Evolutionary conservation across 35 echinoderm and acorn worm species (phyloP), one percentile per base, ranked within the genome.

Genomic region (Ophioderma brevispina): DNA sequence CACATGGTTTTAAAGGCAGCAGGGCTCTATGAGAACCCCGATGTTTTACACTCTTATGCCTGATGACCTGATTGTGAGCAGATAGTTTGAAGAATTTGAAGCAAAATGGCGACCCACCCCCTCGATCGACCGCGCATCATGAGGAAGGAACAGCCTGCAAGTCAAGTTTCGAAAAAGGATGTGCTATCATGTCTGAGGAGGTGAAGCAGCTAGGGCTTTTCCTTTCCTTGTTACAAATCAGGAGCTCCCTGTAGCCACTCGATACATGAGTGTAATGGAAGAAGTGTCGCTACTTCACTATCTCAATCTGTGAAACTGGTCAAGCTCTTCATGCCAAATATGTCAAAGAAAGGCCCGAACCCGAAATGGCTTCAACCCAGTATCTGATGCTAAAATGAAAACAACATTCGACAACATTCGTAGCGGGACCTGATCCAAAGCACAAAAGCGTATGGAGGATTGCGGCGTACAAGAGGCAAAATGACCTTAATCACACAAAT

Each of bases 51-150:
- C 84, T 36, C 21, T 88, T 64, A 92, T 88, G 91, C 14, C n/a
- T n/a, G 85, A 76, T 30, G 91, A 32, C 91, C 91, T 70, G 92
- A 94, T 35, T 42, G 92, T 82, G 87, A 79, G 6, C 32, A 35
- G 70, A 77, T 78, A 76, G 85, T 87, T n/a, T 46, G 40, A 87
- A 32, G 85, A 87, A 39, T 87, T 87, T 77, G 85, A n/a, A 78
- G 31, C 49, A 31, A 31, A 46, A 23, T 35, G 25, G 10, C 39
- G 75, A 78, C 4, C 35, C 85, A 39, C 4, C 85, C 77, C 33
- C 85, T 21, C 0, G n/a, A 85, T 85, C 82, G n/a, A 55, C 31
- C 33, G 35, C n/a, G n/a, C 82, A 85, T 33, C 82, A 85, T n/a
- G 82, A 85, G 82, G 82, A 85, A 85, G 82, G 82, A 85, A 85